These are phyloP conservation scores for Labeo catla DNA, from an alignment of 2,113 vertebrate species.

Conservation along the genomic window DNA sequence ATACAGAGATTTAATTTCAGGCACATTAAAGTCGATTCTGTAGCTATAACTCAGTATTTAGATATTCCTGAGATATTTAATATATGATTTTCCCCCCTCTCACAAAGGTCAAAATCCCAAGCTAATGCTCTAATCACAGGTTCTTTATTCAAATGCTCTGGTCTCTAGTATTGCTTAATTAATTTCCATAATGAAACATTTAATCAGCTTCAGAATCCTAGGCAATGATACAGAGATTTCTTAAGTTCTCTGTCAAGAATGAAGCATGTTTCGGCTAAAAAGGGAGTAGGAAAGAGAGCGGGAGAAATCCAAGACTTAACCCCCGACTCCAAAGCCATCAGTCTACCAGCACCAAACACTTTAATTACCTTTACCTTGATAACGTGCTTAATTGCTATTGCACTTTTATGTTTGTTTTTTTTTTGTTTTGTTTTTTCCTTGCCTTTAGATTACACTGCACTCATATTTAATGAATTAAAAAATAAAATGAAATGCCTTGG, in stretches of 20 bases:
- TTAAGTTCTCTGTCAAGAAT: constrained; percentile 48
- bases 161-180: constrained; percentile 49
- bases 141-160: constrained; percentile 59
- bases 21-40: background rate
- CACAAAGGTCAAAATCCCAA: background rate
- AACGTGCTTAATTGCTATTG: constrained; percentile 82
- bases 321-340: constrained; percentile 75
- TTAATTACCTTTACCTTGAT: constrained; percentile 79
- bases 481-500: background rate
- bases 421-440: constrained; percentile 53
- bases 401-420: constrained; percentile 63
- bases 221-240: constrained; percentile 67
- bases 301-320: constrained; percentile 69
- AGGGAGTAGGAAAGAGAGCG: constrained; percentile 38
- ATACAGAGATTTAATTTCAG: background rate
- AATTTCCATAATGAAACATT: constrained; percentile 65
- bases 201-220: constrained; percentile 78
- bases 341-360: constrained; percentile 65
- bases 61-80: constrained; percentile 1
- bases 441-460: constrained; percentile 70
- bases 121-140: background rate
- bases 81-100: background rate
- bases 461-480: constrained; percentile 30
- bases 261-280: constrained; percentile 49
- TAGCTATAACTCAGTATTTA: background rate